Conservation (phyloP, 2,113 vertebrate species). For the Microcebus lehilahytsara region DNA sequence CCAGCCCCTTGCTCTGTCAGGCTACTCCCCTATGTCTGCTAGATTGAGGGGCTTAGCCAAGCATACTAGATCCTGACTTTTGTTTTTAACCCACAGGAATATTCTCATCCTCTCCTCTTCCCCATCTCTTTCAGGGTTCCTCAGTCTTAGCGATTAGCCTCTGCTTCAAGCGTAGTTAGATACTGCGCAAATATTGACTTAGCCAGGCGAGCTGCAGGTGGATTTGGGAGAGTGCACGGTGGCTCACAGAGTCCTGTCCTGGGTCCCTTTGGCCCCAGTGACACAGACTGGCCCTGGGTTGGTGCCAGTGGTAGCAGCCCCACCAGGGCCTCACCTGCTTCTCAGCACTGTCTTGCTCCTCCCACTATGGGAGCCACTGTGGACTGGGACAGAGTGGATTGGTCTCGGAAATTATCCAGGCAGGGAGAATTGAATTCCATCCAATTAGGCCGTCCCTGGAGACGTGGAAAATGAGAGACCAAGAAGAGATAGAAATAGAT, state of each 20-base stretch:
- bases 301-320: not conserved
- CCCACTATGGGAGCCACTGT: accelerated
- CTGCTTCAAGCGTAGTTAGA: not conserved
- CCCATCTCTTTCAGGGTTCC: not conserved
- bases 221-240: not conserved
- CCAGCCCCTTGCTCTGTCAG: not conserved
- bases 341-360: not conserved
- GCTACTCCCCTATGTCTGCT: not conserved
- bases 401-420: not conserved
- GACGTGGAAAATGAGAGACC: not conserved
- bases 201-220: not conserved
- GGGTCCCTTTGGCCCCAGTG: not conserved
- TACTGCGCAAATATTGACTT: not conserved
- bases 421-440: not conserved
- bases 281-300: not conserved
- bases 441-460: not conserved
- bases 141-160: not conserved
- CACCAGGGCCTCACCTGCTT: not conserved
- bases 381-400: not conserved
- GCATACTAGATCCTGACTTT: not conserved
- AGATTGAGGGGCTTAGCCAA: not conserved
- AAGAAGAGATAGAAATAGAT: not conserved
- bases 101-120: not conserved
- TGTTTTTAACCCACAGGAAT: not conserved
- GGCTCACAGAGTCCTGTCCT: not conserved